Evolutionary conservation across 2,888 invertebrate genomes (phyloP).

Genomic region (Catonia carolina): DNA sequence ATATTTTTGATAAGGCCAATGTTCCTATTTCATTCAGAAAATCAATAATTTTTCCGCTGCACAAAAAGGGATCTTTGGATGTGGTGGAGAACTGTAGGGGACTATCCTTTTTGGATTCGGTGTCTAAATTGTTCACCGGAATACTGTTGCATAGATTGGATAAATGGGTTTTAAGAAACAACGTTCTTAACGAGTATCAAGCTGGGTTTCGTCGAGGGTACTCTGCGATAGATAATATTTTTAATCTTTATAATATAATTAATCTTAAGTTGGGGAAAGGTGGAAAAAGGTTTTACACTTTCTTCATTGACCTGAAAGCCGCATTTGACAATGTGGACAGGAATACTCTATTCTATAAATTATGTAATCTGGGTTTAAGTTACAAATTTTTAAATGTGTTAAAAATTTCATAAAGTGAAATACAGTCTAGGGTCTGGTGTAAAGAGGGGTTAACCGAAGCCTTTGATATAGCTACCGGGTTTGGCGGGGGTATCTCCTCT

Average conservation of each 20-base stretch:
- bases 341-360: slow-evolving; percentile 10
- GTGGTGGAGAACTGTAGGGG: slow-evolving; percentile 8
- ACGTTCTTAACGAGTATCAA: background rate
- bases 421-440: slow-evolving; percentile 5
- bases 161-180: background rate
- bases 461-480: slow-evolving; percentile 19
- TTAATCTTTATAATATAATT: background rate
- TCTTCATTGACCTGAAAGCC: slow-evolving; percentile 19
- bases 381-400: slow-evolving; percentile 2
- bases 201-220: slow-evolving; percentile 7
- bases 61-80: slow-evolving; percentile 8
- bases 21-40: background rate
- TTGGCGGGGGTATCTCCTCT: slow-evolving; percentile 15
- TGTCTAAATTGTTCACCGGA: background rate
- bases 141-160: background rate
- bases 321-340: slow-evolving; percentile 21
- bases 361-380: slow-evolving; percentile 12
- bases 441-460: slow-evolving; percentile 8
- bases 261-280: background rate
- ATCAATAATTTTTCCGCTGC: slow-evolving; percentile 11
- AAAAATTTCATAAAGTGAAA: background rate
- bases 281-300: slow-evolving; percentile 6
- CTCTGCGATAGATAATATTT: slow-evolving; percentile 9
- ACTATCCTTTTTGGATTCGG: background rate
- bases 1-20: no score